Base-by-base conservation (phyloP, 1,140 invertebrate species). In the Eubasilissa regina region DNA sequence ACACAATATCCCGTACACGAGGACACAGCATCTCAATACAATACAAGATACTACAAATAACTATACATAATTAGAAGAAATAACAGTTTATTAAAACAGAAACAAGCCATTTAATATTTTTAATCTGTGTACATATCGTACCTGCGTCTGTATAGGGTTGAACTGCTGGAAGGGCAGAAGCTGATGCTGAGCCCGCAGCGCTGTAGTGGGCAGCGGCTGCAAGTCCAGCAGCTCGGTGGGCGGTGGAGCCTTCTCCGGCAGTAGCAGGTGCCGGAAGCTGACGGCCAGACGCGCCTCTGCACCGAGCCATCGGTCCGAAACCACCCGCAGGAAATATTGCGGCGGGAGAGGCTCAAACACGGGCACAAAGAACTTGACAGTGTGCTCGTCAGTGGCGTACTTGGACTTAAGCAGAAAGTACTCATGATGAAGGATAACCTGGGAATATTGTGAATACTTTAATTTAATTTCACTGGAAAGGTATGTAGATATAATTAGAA, bases 121-220 rank as follows among this genome's bases (percentile, higher is more conserved):
- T 13, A 12, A 74, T n/a, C 53, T 8, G 17, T 9, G 25, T 62
- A 43, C 19, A 55, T 53, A 88, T 87, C 91, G 51, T 58, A 88
- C 88, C 91, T 99, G 99, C 0, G 99, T 99, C 87, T 99, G 99
- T 81, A 99, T 99, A 0, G 98, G 97, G 90, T 99, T 99, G 87
- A 99, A 99, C 86, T 98, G 96, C 12, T 93, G 93, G 85, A 99
- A 97, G 80, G 94, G 94, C 6, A 99, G 88, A 6, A 90, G 88
- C 86, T 99, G 97, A 86, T 95, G 99, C 58, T 93, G 91, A 0
- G 93, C 87, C 80, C 97, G 84, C 9, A 97, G 85, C 9, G 95
- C 96, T 0, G 95, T 95, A 45, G 94, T 94, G 0, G 98, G 98
- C 53, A 99, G 88, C 0, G 98, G 98, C 86, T 99, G 98, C 19